Percentiles rank a stretch among this genome's conserved stretches.
Evolutionary conservation across 2,113 vertebrate genomes (phyloP).

Genomic region (Notiomystis cincta): DNA sequence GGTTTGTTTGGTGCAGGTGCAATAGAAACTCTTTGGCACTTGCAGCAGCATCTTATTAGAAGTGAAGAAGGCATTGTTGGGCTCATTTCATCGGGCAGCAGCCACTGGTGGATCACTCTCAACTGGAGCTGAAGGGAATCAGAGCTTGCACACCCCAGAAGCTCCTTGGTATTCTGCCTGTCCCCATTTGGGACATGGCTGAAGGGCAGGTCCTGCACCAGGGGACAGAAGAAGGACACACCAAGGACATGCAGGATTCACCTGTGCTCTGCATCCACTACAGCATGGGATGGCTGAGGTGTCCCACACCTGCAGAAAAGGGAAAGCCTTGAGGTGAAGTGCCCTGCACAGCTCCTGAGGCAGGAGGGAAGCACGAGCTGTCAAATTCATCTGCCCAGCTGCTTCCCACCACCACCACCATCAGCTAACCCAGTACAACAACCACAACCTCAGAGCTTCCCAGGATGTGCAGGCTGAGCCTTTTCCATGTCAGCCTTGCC

Average conservation of each 20-base stretch:
- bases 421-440: neutral
- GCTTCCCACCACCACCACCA: neutral
- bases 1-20: neutral
- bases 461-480: neutral
- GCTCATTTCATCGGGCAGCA: neutral
- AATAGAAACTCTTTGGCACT: neutral
- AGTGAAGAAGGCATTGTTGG: neutral
- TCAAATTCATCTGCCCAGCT: neutral
- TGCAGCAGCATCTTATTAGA: neutral
- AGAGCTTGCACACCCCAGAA: neutral
- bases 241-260: neutral
- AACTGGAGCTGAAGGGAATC: neutral
- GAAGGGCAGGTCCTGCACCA: neutral
- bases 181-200: fast-evolving
- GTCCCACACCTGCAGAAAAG: neutral
- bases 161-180: neutral
- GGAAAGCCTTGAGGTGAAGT: neutral
- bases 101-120: fast-evolving
- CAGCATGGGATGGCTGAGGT: neutral
- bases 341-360: neutral
- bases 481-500: neutral
- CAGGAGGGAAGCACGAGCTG: neutral
- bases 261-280: neutral
- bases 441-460: neutral
- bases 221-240: neutral